These are phyloP conservation scores for Atractosteus spatula DNA, from an alignment of 2,113 vertebrate species.

Conservation along the genomic window DNA sequence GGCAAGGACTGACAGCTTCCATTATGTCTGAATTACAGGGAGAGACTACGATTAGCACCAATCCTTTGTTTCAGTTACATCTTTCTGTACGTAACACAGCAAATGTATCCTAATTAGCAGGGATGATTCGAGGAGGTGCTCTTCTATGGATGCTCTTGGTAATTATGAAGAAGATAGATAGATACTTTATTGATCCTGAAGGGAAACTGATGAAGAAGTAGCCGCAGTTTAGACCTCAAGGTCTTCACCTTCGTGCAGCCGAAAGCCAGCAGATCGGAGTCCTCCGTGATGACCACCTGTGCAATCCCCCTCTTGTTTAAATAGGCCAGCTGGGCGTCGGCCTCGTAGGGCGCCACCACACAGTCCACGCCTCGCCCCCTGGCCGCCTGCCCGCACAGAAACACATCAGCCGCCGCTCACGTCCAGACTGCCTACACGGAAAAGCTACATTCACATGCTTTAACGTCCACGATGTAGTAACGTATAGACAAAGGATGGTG, in stretches of 20 bases:
- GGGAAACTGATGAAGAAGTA: too few relatives aligned
- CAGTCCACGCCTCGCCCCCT: conserved; percentile 82
- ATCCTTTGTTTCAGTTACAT: too few relatives aligned
- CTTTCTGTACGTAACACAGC: not conserved
- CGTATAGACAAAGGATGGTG: too few relatives aligned
- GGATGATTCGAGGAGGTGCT: too few relatives aligned
- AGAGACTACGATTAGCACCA: too few relatives aligned
- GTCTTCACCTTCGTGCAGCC: conserved; percentile 89
- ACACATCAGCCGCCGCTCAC: not conserved
- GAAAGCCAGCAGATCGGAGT: conserved; percentile 93
- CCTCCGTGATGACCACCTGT: conserved; percentile 91
- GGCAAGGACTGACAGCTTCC: too few relatives aligned
- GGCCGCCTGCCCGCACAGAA: conserved; percentile 66
- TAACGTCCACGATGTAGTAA: too few relatives aligned
- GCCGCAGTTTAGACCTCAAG: too few relatives aligned
- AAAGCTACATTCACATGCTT: not conserved
- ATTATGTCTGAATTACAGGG: too few relatives aligned
- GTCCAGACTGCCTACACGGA: not conserved
- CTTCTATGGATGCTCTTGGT: too few relatives aligned
- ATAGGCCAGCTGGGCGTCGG: conserved; percentile 91
- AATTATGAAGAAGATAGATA: too few relatives aligned
- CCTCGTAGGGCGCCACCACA: conserved; percentile 95
- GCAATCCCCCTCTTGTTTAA: conserved; percentile 86
- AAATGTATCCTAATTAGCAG: not conserved
- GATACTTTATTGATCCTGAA: too few relatives aligned